Conservation (phyloP, 2,888 invertebrate species). For the Helleia helle region DNA sequence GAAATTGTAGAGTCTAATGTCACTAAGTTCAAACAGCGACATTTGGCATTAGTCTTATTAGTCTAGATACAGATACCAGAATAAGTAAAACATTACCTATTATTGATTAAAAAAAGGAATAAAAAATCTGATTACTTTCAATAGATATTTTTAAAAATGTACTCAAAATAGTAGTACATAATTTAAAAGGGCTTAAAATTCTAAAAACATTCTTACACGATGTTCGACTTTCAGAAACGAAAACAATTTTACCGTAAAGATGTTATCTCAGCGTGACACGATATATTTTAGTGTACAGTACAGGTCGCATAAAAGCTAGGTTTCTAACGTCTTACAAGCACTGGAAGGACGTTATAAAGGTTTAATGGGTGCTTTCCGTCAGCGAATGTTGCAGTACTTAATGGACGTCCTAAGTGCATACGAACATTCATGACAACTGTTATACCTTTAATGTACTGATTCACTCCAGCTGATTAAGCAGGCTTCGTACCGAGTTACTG, state of each 20-base stretch:
- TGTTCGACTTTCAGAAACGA: constrained; percentile 1
- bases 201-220: not conserved
- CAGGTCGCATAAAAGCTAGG: constrained; percentile 57
- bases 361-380: constrained; percentile 70
- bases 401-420: constrained; percentile 72
- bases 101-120: no score
- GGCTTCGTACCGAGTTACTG: constrained; percentile 12
- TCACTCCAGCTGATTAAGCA: constrained; percentile 5
- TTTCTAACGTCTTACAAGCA: constrained; percentile 70
- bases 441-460: constrained; percentile 26
- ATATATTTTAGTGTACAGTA: constrained; percentile 37
- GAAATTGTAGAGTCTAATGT: no score
- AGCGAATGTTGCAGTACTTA: constrained; percentile 65
- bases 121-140: no score
- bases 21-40: no score
- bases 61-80: no score
- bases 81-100: no score
- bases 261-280: constrained; percentile 22
- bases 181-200: not conserved
- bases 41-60: no score
- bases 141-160: no score
- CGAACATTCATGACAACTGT: constrained; percentile 64
- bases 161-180: not conserved
- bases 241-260: constrained; percentile 15
- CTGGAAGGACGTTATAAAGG: constrained; percentile 73